Evolutionary conservation across 2,113 vertebrate genomes (phyloP), one percentile per base, ranked within the genome.

Genomic region (Cyanoliseus patagonus): DNA sequence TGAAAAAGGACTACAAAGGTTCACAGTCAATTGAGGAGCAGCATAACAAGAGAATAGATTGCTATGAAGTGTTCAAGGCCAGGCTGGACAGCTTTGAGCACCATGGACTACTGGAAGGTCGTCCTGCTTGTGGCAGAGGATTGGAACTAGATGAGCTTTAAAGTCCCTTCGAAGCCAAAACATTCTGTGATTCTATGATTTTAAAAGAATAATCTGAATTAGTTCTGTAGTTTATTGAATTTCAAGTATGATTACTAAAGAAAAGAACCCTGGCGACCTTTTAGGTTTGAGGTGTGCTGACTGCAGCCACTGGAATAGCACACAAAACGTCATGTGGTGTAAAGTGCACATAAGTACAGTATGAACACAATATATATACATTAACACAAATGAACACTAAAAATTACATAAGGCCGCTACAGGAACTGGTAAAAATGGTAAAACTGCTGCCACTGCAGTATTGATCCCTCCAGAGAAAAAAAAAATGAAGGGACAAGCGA

Each of bases 321-420:
- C 35, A 12, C 20, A 27, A 27, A 69, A 10, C 5, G 2, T 4
- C 16, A 17, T 1, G 17, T 7, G 17, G 57, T 28, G 17, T 33
- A 9, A 59, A 59, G 49, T 7, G 2, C 23, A 2, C 0, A 0
- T 10, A n/a, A 49, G 9, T 8, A 41, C 24, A 51, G 15, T 1
- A 41, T 0, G 2, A 75, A 16, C 42, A 37, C 27, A 20, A 16
- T 3, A 28, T 15, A 57, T 5, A 7, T 3, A 51, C 6, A 27
- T 6, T 18, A 13, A 42, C 7, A 42, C 8, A 69, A 33, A 73
- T 2, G 3, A 79, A 61, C 51, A 18, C 6, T 4, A 10, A 17
- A 33, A 61, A 10, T 5, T 8, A 35, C 0, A 6, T 2, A 53
- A 11, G 0, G 1, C 41, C 35, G 59, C 11, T n/a, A 22, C 11